Base-by-base conservation (phyloP, 92 coral and sea anemone genomes). In the Montipora capitata region DNA sequence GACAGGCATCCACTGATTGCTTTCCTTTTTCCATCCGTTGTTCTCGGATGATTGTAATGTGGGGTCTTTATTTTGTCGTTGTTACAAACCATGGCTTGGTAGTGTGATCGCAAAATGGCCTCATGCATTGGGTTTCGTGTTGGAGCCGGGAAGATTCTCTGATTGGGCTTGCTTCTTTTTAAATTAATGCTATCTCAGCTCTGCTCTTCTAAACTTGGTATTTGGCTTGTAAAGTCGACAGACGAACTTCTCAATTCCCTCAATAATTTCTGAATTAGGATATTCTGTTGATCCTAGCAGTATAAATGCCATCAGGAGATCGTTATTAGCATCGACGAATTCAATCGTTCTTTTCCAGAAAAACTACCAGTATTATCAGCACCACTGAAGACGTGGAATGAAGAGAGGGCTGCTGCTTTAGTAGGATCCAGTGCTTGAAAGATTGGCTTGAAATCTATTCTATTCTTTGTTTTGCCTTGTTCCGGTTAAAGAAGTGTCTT, bases 381-480 rank as follows among this genome's bases (percentile, higher is more conserved):
- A 4, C 80, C 85, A 27, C 75, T 87, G 8, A 87, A 51, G 70
- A 85, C 90, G 56, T 86, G 85, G 48, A 84, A 84, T 42, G 87
- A 80, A 71, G 87, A 87, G 13, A 87, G 88, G 2, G 88, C 92
- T 42, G 72, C 79, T 66, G 79, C 27, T 78, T 83, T 83, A 76
- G 15, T 71, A 35, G 79, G 40, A n/a, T 85, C 88, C 39, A 89
- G 88, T 4, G 88, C 66, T 15, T 89, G 88, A 59, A 67, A 64
- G 66, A 82, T 76, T 40, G 89, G 80, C 73, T 3, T 82, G 39
- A 83, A 57, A 58, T 13, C 41, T 62, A 81, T 72, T 40, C 42
- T n/a, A n/a, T 51, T 68, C 85, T 27, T 10, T 35, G 79, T 64
- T 76, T 67, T 76, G 92, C 74, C 88, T 88, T 52, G 85, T 76